Conservation (phyloP, 2,888 invertebrate genomes). For the Tachina grossa region DNA sequence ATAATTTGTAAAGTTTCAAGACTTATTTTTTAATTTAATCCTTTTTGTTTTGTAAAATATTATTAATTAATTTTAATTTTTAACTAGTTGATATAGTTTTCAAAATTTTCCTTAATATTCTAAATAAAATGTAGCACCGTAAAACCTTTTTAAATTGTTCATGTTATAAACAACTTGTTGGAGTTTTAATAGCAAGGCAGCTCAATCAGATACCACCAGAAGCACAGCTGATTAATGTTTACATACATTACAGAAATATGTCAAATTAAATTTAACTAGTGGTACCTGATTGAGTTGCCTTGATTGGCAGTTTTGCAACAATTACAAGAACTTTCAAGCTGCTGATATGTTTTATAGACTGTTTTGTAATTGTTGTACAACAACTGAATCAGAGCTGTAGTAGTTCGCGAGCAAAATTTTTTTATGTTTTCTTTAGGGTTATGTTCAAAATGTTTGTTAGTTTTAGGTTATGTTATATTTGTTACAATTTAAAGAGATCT, state of each 20-base stretch:
- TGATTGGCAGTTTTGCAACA: not conserved
- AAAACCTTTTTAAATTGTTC: slow-evolving; percentile 47
- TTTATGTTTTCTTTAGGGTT: not conserved
- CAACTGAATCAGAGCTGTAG: too few species aligned
- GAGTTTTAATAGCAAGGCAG: too few species aligned
- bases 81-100: not conserved
- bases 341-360: too few species aligned
- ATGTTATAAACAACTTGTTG: not conserved
- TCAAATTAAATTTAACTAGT: too few species aligned
- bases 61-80: not conserved
- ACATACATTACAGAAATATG: too few species aligned
- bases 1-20: too few species aligned
- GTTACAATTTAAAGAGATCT: slow-evolving; percentile 73
- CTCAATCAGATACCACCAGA: too few species aligned
- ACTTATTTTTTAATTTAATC: too few species aligned
- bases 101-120: not conserved
- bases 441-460: slow-evolving; percentile 15
- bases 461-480: slow-evolving; percentile 22
- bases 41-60: not conserved
- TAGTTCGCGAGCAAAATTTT: not conserved
- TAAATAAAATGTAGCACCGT: not conserved
- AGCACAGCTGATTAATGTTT: too few species aligned
- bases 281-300: not conserved
- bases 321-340: not conserved
- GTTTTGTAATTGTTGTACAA: not conserved